A percentile compares a stretch with the other conserved stretches of the same genome.
These are phyloP conservation scores for Umimayanthus kanabou DNA, from an alignment of 92 coral and sea anemone genomes.

Conservation along the genomic window DNA sequence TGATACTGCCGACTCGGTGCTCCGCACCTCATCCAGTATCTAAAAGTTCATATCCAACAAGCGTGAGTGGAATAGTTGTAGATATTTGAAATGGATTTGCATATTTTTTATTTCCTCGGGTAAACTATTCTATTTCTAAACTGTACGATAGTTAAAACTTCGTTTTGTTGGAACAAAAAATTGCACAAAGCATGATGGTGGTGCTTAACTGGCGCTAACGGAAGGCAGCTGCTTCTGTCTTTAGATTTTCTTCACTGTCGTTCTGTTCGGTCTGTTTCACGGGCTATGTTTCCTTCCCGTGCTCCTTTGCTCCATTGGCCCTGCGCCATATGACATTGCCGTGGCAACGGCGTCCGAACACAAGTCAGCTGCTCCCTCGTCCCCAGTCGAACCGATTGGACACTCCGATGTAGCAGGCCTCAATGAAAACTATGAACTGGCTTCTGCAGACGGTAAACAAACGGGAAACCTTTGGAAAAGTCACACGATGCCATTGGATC, in stretches of 20 bases:
- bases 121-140: no score
- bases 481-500: background rate
- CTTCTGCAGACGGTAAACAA: slow-evolving; percentile 40
- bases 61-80: no score
- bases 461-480: background rate
- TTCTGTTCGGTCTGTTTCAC: slow-evolving; percentile 90
- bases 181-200: no score
- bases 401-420: slow-evolving; percentile 35
- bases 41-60: no score
- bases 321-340: slow-evolving; percentile 90
- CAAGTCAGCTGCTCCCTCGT: slow-evolving; percentile 24
- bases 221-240: background rate
- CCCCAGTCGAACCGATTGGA: slow-evolving; percentile 63
- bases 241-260: slow-evolving; percentile 91
- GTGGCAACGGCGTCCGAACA: slow-evolving; percentile 25
- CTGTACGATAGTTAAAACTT: no score
- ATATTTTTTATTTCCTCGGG: no score
- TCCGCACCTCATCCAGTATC: no score
- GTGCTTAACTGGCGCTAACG: background rate
- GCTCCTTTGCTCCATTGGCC: slow-evolving; percentile 83
- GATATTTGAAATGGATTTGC: no score
- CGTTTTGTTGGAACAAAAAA: no score
- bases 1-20: no score
- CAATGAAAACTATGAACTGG: slow-evolving; percentile 60
- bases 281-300: slow-evolving; percentile 89